phyloP scores from a whole-genome alignment of 2,797 vertebrate species.

The Dicrostonyx torquatus region DNA sequence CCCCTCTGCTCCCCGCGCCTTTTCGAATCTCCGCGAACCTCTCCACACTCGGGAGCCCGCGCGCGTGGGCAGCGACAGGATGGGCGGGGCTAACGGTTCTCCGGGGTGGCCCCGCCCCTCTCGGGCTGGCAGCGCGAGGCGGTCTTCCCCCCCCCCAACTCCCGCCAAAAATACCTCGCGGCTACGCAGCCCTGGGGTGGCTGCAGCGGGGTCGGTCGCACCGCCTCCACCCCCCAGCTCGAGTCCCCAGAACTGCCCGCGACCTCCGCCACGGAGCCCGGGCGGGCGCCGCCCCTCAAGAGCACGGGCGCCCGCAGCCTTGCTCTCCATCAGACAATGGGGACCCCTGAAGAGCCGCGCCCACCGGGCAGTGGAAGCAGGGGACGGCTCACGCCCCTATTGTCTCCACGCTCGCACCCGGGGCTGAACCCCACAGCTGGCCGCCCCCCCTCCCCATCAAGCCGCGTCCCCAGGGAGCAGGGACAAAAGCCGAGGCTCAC shows the following conservation, averaged over 20 bases:
- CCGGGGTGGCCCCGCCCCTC: slow-evolving; percentile 81
- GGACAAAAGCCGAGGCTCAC: slow-evolving; percentile 73
- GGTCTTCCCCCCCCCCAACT: slow-evolving; percentile 11
- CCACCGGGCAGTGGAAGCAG: background rate
- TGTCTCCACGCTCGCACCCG: slow-evolving; percentile 46
- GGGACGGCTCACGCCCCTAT: slow-evolving; percentile 68
- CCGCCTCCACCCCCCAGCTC: background rate
- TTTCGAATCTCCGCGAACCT: slow-evolving; percentile 82
- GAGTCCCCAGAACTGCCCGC: background rate
- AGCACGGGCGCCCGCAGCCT: background rate
- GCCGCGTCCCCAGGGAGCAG: slow-evolving; percentile 51
- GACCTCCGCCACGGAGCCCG: background rate
- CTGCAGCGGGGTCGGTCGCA: background rate
- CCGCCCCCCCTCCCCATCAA: slow-evolving; percentile 61
- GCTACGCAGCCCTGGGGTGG: background rate
- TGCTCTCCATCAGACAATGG: slow-evolving; percentile 80
- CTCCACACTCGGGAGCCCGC: slow-evolving; percentile 78
- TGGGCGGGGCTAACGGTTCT: slow-evolving; percentile 83
- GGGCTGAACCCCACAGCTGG: background rate
- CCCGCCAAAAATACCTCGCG: slow-evolving; percentile 75
- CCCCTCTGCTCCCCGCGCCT: slow-evolving; percentile 80
- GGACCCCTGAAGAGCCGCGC: slow-evolving; percentile 58
- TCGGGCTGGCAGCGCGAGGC: background rate
- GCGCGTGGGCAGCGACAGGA: slow-evolving; percentile 74
- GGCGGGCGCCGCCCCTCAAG: background rate